phyloP scores from a whole-genome alignment of 2,113 vertebrate genomes.

The Mastomys natalensis region DNA sequence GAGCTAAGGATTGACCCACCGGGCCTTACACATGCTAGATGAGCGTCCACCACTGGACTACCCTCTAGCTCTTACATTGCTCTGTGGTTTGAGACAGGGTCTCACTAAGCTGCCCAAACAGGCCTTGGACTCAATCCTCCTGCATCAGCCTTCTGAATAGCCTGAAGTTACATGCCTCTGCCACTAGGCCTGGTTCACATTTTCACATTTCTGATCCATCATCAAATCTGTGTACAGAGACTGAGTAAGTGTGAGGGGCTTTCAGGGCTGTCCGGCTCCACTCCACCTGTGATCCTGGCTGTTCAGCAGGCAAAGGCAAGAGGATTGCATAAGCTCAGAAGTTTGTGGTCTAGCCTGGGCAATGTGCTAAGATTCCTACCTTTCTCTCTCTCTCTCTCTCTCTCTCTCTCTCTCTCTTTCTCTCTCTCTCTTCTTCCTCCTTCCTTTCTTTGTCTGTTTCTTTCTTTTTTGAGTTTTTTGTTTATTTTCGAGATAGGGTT shows the following conservation, averaged over 20 bases:
- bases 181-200: no score
- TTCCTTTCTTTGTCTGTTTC: neutral
- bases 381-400: no score
- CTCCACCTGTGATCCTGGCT: neutral
- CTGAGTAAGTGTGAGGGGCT: neutral
- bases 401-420: no score
- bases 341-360: neutral
- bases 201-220: neutral
- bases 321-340: neutral
- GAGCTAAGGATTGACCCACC: neutral
- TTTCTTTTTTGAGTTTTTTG: no score
- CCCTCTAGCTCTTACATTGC: neutral
- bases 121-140: neutral
- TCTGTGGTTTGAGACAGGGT: neutral
- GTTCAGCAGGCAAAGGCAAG: neutral
- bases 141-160: neutral
- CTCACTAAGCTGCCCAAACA: neutral
- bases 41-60: no score
- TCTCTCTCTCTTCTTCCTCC: no score
- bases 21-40: neutral
- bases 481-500: no score
- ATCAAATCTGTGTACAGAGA: neutral
- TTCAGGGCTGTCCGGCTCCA: no score
- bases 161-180: neutral
- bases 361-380: neutral